Percentiles rank a stretch among this genome's conserved stretches.
These are phyloP conservation scores for Coryphaenoides rupestris DNA, from an alignment of 2,113 vertebrate genomes.

Conservation along the genomic window DNA sequence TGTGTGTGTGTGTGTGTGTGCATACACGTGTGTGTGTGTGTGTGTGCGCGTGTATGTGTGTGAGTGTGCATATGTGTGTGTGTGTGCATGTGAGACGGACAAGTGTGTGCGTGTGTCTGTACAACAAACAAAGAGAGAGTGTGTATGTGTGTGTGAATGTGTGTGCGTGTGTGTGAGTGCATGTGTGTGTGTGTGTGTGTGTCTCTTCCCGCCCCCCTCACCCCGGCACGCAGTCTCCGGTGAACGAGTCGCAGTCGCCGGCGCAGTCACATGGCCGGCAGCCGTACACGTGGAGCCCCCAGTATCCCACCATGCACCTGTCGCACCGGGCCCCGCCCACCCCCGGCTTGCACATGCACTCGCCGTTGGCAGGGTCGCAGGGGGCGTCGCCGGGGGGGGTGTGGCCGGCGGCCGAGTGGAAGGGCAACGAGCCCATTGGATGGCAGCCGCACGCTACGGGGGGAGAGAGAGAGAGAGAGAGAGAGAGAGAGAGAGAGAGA, in stretches of 20 bases:
- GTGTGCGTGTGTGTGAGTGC: background rate
- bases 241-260: slow-evolving; percentile 86
- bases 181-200: slow-evolving; percentile 2
- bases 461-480: background rate
- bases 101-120: no score
- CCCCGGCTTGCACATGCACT: slow-evolving; percentile 93
- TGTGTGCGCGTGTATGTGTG: no score
- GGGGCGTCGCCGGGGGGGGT: slow-evolving; percentile 50
- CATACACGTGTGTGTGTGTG: no score
- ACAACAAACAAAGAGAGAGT: no score
- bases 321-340: slow-evolving; percentile 86
- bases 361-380: slow-evolving; percentile 86
- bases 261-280: slow-evolving; percentile 91
- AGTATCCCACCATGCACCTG: slow-evolving; percentile 92
- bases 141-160: no score
- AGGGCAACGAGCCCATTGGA: slow-evolving; percentile 79
- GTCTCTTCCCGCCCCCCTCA: slow-evolving; percentile 51
- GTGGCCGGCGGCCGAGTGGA: slow-evolving; percentile 66
- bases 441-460: slow-evolving; percentile 86
- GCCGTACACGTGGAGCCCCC: slow-evolving; percentile 88
- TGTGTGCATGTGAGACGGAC: no score
- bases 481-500: no score
- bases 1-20: slow-evolving; percentile 2
- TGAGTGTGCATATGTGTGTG: no score
- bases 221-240: slow-evolving; percentile 85